Percentiles rank a stretch among this genome's conserved stretches.
phyloP scores from a whole-genome alignment of 2,113 vertebrate genomes.

The Dicerorhinus sumatrensis region DNA sequence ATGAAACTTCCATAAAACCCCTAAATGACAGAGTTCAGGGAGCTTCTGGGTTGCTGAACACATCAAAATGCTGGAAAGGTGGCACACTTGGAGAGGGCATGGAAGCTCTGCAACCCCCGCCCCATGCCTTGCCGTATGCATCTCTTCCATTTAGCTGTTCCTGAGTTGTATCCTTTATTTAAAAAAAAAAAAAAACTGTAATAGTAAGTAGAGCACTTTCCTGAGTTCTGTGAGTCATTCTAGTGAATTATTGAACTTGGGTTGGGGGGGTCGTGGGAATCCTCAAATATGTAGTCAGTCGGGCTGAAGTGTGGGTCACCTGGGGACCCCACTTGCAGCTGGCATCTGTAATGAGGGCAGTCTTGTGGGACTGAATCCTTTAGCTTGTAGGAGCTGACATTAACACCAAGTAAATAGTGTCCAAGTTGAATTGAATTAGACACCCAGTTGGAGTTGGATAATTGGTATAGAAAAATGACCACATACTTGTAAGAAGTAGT shows the following conservation, averaged over 20 bases:
- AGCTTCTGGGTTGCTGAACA: background rate
- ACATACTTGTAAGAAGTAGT: background rate
- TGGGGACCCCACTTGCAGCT: background rate
- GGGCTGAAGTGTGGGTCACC: background rate
- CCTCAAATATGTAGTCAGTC: background rate
- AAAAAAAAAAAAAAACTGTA: background rate
- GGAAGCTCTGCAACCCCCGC: background rate
- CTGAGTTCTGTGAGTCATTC: background rate
- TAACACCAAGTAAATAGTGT: background rate
- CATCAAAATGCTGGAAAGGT: background rate
- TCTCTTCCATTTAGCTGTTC: background rate
- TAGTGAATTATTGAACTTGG: background rate
- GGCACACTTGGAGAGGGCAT: background rate
- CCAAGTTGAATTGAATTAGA: background rate
- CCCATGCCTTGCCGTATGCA: background rate
- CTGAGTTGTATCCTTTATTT: background rate
- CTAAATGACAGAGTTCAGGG: background rate
- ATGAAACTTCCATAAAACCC: background rate
- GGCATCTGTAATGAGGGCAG: background rate
- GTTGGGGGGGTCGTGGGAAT: background rate
- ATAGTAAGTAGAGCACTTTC: background rate
- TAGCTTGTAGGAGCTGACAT: background rate
- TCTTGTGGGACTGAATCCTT: background rate
- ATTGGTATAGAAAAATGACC: background rate
- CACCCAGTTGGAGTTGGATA: background rate